phyloP scores from a whole-genome alignment of 2,113 vertebrate genomes.

The Corvus moneduloides region DNA sequence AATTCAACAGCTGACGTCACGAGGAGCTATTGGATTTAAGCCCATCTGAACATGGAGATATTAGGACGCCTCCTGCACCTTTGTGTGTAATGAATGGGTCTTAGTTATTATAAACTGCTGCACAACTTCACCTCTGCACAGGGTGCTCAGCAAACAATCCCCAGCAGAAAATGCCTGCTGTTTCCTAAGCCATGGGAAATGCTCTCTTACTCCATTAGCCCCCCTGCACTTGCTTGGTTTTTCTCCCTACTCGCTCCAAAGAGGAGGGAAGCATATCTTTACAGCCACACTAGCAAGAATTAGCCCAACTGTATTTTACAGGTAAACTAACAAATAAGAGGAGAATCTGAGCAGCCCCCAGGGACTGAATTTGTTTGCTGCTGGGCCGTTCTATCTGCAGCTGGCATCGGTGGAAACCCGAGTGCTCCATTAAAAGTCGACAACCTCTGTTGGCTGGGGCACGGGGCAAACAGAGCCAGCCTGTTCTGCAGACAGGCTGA shows the following conservation, averaged over 20 bases:
- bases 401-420: constrained; percentile 80
- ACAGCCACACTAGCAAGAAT: constrained; percentile 42
- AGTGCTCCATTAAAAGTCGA: constrained; percentile 67
- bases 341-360: constrained; percentile 55
- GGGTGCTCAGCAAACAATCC: not conserved
- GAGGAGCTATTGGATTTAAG: constrained; percentile 10
- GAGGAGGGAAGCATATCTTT: constrained; percentile 20
- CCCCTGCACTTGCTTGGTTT: not conserved
- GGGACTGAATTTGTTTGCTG: constrained; percentile 58
- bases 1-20: not conserved
- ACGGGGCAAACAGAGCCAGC: constrained; percentile 69
- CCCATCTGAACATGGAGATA: not conserved
- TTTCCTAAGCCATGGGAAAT: constrained; percentile 28
- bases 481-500: constrained; percentile 86
- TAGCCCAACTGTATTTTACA: constrained; percentile 63
- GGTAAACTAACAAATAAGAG: constrained; percentile 70
- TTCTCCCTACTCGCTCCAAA: not conserved
- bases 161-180: not conserved
- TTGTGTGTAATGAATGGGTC: not conserved
- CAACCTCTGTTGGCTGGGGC: constrained; percentile 56
- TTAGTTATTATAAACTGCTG: not conserved
- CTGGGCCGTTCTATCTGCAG: constrained; percentile 60
- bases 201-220: not conserved
- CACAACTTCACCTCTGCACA: not conserved
- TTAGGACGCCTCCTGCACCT: not conserved